Base-by-base conservation (phyloP, 2,888 invertebrate species). In the Heliconius ismenius region DNA sequence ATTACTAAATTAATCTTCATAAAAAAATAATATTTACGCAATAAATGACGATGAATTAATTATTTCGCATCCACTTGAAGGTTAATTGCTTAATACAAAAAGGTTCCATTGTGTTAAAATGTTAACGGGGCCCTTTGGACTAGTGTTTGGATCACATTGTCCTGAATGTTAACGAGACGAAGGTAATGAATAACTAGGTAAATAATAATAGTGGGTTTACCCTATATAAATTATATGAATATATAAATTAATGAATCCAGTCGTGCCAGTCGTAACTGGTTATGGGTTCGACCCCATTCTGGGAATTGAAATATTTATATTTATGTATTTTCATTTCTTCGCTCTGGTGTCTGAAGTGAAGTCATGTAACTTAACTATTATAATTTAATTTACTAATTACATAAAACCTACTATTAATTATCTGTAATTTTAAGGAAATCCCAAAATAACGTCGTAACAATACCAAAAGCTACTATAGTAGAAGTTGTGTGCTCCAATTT, bases 81-180 rank as follows among this genome's bases (percentile, higher is more conserved):
- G 81, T 86, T 84, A 86, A 85, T 87, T 84, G 86, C 85, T 85
- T 86, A 84, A 85, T 86, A 85, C 82, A 80, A 84, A 84, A 86
- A 86, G 84, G 83, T 81, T 83, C 83, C 85, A 83, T 84, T 83
- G 83, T 77, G 81, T 82, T 84, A 86, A 85, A 86, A 86, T 86
- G 88, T 88, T 88, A 87, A 85, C 80, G 79, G 79, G 81, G 84
- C 86, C 88, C 86, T 89, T 89, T 86, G 85, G 84, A 84, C 82
- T 83, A 78, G 80, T 87, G 86, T 88, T 88, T 87, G 84, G 86
- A 84, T 86, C 85, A 87, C 86, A 86, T 86, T 83, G 82, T 82
- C 78, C 81, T 78, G 83, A 85, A 85, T 84, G 84, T 86, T 88
- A 88, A 87, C 84, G 84, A 83, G 83, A 85, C 85, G 84, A 83